phyloP scores from a whole-genome alignment of 2,888 invertebrate species.

The Ditylenchus weischeri region DNA sequence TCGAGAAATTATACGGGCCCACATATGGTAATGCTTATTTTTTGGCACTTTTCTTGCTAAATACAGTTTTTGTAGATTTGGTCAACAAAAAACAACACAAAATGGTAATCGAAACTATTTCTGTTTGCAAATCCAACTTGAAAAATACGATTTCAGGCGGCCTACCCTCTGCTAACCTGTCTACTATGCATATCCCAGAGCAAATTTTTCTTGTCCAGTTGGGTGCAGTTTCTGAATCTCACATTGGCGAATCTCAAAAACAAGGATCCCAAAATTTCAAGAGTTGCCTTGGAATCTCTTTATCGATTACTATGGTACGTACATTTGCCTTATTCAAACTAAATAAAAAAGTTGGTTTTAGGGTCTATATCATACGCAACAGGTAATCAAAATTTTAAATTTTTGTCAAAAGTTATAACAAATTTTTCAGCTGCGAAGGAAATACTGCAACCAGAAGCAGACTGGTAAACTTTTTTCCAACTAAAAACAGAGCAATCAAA shows the following conservation, averaged over 20 bases:
- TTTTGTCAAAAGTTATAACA: no score
- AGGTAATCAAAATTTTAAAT: no score
- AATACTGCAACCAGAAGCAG: slow-evolving; percentile 95
- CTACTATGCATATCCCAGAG: slow-evolving; percentile 96
- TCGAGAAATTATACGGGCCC: slow-evolving; percentile 90
- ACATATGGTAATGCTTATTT: slow-evolving; percentile 68
- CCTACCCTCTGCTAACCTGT: slow-evolving; percentile 97
- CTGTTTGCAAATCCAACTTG: no score
- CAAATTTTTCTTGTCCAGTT: slow-evolving; percentile 91
- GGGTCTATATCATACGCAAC: slow-evolving; percentile 90
- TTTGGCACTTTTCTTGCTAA: no score
- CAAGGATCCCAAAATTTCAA: slow-evolving; percentile 91
- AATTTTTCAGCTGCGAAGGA: slow-evolving; percentile 80
- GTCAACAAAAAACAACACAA: slow-evolving; percentile 96
- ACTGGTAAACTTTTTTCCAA: slow-evolving; percentile 60
- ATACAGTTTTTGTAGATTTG: slow-evolving; percentile 65
- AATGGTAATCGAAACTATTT: slow-evolving; percentile 62
- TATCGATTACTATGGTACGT: slow-evolving; percentile 64
- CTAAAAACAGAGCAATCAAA: no score
- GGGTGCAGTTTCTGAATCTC: slow-evolving; percentile 96
- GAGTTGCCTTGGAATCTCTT: slow-evolving; percentile 77
- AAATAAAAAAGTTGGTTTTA: slow-evolving; percentile 39
- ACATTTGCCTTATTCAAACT: neutral
- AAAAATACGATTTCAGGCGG: slow-evolving; percentile 65
- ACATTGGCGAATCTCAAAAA: slow-evolving; percentile 94